Evolutionary conservation across 2,888 invertebrate species (phyloP).

Genomic region (Andrena minutula): DNA sequence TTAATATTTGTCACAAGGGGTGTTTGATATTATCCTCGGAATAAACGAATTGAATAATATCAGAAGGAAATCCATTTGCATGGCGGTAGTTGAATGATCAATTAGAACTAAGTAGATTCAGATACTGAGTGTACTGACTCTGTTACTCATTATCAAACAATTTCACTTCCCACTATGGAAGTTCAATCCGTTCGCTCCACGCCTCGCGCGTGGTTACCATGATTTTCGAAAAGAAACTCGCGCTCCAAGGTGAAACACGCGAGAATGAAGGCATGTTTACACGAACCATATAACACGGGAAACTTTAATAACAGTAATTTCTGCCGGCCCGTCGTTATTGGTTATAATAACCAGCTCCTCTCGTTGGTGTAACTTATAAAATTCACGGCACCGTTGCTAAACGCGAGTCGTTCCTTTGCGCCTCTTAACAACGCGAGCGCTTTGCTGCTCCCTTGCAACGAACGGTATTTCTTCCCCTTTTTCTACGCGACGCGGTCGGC

Average conservation of each 20-base stretch:
- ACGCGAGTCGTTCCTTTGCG: conserved; percentile 27
- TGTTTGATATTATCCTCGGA: neutral
- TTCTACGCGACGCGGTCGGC: conserved; percentile 23
- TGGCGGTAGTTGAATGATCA: neutral
- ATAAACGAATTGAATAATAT: conserved; percentile 27
- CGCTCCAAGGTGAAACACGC: conserved; percentile 11
- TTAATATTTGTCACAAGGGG: no score
- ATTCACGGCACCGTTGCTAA: conserved; percentile 28
- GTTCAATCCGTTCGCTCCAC: neutral
- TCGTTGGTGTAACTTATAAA: conserved; percentile 26
- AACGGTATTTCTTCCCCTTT: conserved; percentile 6
- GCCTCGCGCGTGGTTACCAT: neutral
- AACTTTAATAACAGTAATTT: conserved; percentile 51
- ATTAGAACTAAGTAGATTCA: conserved; percentile 5
- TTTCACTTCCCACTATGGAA: neutral
- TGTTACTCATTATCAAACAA: neutral
- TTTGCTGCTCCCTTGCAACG: conserved; percentile 1
- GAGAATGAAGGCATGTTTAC: conserved; percentile 32
- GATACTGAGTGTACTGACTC: neutral
- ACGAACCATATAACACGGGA: conserved; percentile 35
- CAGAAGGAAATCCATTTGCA: neutral
- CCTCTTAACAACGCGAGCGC: conserved; percentile 13
- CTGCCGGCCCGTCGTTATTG: conserved; percentile 41
- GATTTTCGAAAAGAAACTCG: conserved; percentile 16
- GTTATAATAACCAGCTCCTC: conserved; percentile 30